Conservation (phyloP, 2,888 invertebrate species). For the Dinocampus coccinellae region DNA sequence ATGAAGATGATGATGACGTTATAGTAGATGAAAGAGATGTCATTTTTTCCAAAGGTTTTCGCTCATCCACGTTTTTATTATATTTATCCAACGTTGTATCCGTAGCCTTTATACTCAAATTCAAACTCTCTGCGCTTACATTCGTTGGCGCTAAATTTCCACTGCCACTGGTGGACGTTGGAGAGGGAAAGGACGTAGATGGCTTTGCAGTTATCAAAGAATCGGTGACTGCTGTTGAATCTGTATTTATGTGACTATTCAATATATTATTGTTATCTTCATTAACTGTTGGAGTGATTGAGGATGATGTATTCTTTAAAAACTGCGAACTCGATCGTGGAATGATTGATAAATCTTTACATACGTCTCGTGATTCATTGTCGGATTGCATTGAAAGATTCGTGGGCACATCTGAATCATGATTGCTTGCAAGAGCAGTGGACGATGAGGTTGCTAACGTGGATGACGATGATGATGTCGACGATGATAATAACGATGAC, state of each 20-base stretch:
- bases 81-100: conserved; percentile 66
- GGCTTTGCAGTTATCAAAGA: conserved; percentile 30
- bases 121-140: conserved; percentile 67
- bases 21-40: conserved; percentile 33
- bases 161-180: conserved; percentile 25
- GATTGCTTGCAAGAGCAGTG: conserved; percentile 36
- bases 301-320: conserved; percentile 47
- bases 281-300: conserved; percentile 54
- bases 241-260: conserved; percentile 22
- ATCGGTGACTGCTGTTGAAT: conserved; percentile 29
- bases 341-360: conserved; percentile 49
- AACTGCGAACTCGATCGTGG: conserved; percentile 51
- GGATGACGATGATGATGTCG: too few relatives aligned
- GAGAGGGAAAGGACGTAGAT: conserved; percentile 48
- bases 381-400: conserved; percentile 62
- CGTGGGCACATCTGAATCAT: conserved; percentile 61
- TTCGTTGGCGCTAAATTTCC: conserved; percentile 45
- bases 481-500: too few relatives aligned
- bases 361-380: conserved; percentile 53
- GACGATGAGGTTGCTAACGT: too few relatives aligned
- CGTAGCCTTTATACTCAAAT: conserved; percentile 69
- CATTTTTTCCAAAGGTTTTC: conserved; percentile 49
- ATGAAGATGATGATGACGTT: conserved; percentile 16
- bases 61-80: conserved; percentile 50
- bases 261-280: conserved; percentile 30